Base-by-base conservation (phyloP, 2,113 vertebrate species). In the Alaudala cheleensis region DNA sequence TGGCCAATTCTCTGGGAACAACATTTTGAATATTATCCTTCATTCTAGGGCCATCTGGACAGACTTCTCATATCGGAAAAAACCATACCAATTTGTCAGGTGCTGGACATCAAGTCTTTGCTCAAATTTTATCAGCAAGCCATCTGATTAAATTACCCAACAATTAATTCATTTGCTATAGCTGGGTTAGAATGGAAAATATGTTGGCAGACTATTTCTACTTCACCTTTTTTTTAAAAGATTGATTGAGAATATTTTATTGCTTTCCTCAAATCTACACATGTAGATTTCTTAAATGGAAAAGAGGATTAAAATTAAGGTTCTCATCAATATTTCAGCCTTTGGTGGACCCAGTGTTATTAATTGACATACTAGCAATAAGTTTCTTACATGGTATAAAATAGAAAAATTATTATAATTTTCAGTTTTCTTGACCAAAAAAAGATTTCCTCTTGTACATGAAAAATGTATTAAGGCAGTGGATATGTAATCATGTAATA, bases 21-120 rank as follows among this genome's bases (percentile, higher is more conserved):
- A 45, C 66, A 57, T 72, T 95, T 95, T 94, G 90, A 90, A 82
- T 82, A 65, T 53, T 51, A 11, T 86, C 60, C 74, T 80, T 95
- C 91, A 80, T 95, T 95, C 50, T 80, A 72, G 45, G 78, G 74
- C 94, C 95, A 95, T 97, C 93, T 96, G 96, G 93, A 94, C 81
- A 90, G 70, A 69, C 5, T 57, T 76, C 44, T 76, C 8, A 13
- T 40, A 82, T 47, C 62, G 40, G 54, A 92, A 90, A 95, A 85
- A 53, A 16, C 20, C 28, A 42, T 65, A 91, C 7, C 34, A 76
- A 54, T 94, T 92, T 95, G 80, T 92, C 50, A 93, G 86, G 70
- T 69, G 74, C 87, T 91, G 94, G 87, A 77, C 87, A 85, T 96
- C 77, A 89, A 94, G 37, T 50, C 22, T 26, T 87, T 89, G 45